phyloP scores from a whole-genome alignment of 2,797 vertebrate genomes.

The Anomalospiza imberbis region DNA sequence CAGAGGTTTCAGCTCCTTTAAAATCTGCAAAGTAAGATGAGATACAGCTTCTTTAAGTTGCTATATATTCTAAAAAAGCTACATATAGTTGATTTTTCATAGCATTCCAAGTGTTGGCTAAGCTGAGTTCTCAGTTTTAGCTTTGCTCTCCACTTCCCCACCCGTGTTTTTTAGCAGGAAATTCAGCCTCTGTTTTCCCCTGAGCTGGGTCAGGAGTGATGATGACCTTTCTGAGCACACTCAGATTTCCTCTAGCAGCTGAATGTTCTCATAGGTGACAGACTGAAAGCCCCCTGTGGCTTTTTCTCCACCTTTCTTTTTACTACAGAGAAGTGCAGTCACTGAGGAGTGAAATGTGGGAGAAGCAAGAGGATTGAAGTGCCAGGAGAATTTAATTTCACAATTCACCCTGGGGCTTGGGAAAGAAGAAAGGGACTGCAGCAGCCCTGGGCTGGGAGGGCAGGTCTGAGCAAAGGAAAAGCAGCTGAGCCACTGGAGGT shows the following conservation, averaged over 20 bases:
- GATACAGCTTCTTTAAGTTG: background rate
- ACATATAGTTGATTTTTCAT: background rate
- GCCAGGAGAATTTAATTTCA: background rate
- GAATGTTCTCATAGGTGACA: background rate
- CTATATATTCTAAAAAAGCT: background rate
- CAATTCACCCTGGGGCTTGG: background rate
- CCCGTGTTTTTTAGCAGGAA: background rate
- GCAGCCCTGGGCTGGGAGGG: background rate
- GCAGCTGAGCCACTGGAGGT: background rate
- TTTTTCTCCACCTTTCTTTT: background rate
- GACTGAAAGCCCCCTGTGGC: background rate
- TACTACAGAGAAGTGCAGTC: background rate
- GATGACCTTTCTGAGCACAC: background rate
- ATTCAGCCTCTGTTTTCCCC: background rate
- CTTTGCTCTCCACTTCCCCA: background rate
- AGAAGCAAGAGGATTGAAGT: background rate
- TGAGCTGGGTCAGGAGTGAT: background rate
- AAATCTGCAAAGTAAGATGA: constrained; percentile 68
- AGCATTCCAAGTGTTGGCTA: background rate
- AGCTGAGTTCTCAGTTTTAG: background rate
- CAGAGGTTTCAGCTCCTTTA: constrained; percentile 78
- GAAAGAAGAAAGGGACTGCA: background rate
- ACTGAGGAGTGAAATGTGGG: background rate
- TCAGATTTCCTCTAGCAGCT: background rate
- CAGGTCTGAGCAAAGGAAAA: background rate